phyloP scores from a whole-genome alignment of 2,888 invertebrate species.

The Trachelus iudaicus region DNA sequence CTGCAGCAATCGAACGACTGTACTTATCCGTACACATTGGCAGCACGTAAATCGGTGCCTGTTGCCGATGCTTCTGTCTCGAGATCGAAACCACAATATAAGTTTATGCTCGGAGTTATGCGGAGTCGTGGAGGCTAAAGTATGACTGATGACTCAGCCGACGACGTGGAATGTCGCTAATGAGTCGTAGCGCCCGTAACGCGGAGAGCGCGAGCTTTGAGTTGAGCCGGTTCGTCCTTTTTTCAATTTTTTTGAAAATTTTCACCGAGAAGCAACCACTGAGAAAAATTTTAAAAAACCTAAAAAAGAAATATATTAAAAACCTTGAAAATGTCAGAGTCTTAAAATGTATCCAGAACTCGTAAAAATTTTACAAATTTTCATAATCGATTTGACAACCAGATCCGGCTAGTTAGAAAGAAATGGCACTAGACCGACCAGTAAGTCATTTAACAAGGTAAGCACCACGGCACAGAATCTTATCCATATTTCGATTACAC shows the following conservation, averaged over 20 bases:
- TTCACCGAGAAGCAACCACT: not conserved
- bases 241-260: not conserved
- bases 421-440: not conserved
- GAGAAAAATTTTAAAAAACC: not conserved
- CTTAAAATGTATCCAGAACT: not conserved
- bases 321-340: not conserved
- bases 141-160: conserved; percentile 59
- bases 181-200: conserved; percentile 38
- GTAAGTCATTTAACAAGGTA: not conserved
- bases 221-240: not conserved
- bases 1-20: not conserved
- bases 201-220: not conserved
- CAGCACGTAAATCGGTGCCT: not conserved
- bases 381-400: not conserved
- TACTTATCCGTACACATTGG: not conserved
- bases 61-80: conserved; percentile 10
- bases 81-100: conserved; percentile 37
- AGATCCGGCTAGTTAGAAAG: not conserved
- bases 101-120: conserved; percentile 41
- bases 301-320: not conserved
- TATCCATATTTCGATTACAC: not conserved
- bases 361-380: not conserved
- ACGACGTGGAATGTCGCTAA: conserved; percentile 62
- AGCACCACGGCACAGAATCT: not conserved
- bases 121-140: conserved; percentile 40